phyloP scores from a whole-genome alignment of 2,797 vertebrate species.

The Melanotaenia maccullochi region DNA sequence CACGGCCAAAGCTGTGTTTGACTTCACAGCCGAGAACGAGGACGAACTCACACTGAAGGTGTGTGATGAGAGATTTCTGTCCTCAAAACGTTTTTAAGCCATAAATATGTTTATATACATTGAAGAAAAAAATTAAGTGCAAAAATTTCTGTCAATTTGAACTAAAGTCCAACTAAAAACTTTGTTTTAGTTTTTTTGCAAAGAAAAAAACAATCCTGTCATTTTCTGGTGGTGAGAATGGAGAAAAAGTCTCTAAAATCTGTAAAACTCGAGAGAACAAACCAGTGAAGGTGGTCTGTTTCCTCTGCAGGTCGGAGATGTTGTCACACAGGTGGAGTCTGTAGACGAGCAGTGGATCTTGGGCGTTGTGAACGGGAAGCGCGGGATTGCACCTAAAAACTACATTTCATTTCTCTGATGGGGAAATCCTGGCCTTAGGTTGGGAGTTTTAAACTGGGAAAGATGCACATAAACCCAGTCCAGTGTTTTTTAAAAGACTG shows the following conservation, averaged over 20 bases:
- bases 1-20: slow-evolving; percentile 86
- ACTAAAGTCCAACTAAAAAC: background rate
- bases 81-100: background rate
- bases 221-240: background rate
- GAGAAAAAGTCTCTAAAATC: too few relatives aligned
- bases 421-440: too few relatives aligned
- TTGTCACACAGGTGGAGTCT: slow-evolving; percentile 85
- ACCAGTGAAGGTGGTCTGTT: background rate
- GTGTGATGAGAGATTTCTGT: background rate
- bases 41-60: slow-evolving; percentile 93
- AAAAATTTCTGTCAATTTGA: background rate
- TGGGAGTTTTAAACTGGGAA: background rate
- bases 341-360: slow-evolving; percentile 91
- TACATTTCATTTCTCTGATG: slow-evolving; percentile 85
- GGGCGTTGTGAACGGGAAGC: slow-evolving; percentile 86
- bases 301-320: slow-evolving; percentile 86
- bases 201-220: background rate
- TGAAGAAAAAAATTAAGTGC: too few relatives aligned
- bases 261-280: background rate
- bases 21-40: slow-evolving; percentile 88
- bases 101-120: too few relatives aligned
- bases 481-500: background rate
- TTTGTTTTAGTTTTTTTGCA: background rate
- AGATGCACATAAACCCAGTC: background rate
- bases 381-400: slow-evolving; percentile 91